Conservation (phyloP, 2,888 invertebrate genomes). For the Nipponacmea schrenckii region DNA sequence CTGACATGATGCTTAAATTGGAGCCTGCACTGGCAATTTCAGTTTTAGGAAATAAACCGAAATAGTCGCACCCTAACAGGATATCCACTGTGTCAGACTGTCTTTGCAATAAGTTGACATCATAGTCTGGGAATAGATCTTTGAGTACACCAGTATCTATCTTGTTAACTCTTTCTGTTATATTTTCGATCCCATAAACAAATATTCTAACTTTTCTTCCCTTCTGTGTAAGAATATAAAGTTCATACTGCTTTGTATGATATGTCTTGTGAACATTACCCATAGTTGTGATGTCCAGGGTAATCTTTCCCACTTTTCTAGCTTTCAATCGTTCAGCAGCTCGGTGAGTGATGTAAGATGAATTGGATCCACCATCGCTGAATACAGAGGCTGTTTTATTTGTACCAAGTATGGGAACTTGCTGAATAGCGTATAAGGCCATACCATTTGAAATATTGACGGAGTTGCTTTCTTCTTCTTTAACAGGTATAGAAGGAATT, state of each 20-base stretch:
- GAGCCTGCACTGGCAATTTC: background rate
- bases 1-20: conserved; percentile 11
- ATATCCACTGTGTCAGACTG: conserved; percentile 6
- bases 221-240: background rate
- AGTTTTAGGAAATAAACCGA: conserved; percentile 11
- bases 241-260: background rate
- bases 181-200: conserved; percentile 8
- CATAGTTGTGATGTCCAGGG: conserved; percentile 9
- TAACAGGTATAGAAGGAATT: too few relatives aligned
- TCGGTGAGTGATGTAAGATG: conserved; percentile 8
- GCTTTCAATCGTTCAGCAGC: conserved; percentile 6
- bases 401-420: background rate
- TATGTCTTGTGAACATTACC: conserved; percentile 16
- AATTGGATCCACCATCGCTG: conserved; percentile 14
- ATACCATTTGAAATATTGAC: too few relatives aligned
- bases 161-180: conserved; percentile 10
- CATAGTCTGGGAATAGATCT: conserved; percentile 11
- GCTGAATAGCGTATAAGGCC: background rate
- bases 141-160: background rate
- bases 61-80: conserved; percentile 8
- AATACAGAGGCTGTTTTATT: conserved; percentile 10
- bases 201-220: conserved; percentile 9
- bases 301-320: background rate
- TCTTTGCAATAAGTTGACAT: background rate
- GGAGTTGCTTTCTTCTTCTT: too few relatives aligned